Evolutionary conservation across 2,797 vertebrate genomes (phyloP).

Genomic region (Emydoidea blandingii): DNA sequence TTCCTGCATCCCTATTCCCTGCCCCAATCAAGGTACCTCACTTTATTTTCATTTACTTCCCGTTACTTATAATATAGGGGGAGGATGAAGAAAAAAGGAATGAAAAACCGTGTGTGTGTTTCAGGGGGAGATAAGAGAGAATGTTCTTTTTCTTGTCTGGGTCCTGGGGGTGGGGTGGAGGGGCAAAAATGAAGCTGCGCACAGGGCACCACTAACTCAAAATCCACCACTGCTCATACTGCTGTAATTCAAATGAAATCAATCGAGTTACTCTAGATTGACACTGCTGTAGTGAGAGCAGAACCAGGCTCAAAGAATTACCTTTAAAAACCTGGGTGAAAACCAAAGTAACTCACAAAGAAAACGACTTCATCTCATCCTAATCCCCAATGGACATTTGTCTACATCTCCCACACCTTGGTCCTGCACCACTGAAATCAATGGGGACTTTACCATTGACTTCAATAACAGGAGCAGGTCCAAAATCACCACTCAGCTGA

Average conservation of each 20-base stretch:
- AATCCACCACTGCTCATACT: not conserved
- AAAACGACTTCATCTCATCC: not conserved
- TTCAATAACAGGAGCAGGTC: not conserved
- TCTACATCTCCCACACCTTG: not conserved
- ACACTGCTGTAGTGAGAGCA: conserved; percentile 7
- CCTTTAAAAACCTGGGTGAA: not conserved
- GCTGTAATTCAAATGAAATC: not conserved
- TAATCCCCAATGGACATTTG: not conserved
- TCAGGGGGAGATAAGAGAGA: too few relatives aligned
- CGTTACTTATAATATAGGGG: too few relatives aligned
- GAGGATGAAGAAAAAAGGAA: too few relatives aligned
- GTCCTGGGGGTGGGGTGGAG: too few relatives aligned
- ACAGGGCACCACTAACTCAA: too few relatives aligned
- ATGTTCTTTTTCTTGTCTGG: too few relatives aligned
- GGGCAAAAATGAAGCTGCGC: not conserved
- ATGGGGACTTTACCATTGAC: not conserved
- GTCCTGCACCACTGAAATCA: not conserved
- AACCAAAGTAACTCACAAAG: conserved; percentile 5
- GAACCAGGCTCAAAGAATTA: not conserved
- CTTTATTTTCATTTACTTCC: too few relatives aligned
- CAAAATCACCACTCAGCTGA: not conserved
- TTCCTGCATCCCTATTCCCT: too few relatives aligned
- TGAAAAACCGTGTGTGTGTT: too few relatives aligned
- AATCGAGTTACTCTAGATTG: conserved; percentile 19
- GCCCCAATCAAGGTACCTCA: too few relatives aligned